A percentile compares a stretch with the other conserved stretches of the same genome.
Conservation (phyloP, 2,888 invertebrate genomes). For the Latrodectus elegans region DNA sequence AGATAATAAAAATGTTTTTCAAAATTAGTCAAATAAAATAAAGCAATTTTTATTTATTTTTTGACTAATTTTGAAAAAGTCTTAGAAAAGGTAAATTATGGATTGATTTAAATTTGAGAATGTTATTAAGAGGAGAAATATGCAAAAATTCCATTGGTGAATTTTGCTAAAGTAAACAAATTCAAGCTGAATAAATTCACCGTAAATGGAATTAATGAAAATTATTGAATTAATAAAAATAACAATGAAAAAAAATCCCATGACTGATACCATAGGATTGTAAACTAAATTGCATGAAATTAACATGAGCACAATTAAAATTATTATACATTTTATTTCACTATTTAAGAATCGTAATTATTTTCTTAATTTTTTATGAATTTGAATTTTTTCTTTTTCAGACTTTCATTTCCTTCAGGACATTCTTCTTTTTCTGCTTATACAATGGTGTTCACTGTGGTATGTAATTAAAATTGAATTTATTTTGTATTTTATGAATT, state of each 20-base stretch:
- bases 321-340: neutral
- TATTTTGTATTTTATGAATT: too few relatives aligned
- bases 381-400: slow-evolving; percentile 20
- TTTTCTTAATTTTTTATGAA: neutral
- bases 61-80: too few relatives aligned
- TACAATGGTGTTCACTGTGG: slow-evolving; percentile 71
- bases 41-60: too few relatives aligned
- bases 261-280: neutral
- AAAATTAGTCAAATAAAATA: too few relatives aligned
- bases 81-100: too few relatives aligned
- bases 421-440: slow-evolving; percentile 93
- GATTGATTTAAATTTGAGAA: neutral
- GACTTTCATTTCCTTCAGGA: slow-evolving; percentile 92
- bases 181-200: too few relatives aligned
- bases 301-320: too few relatives aligned
- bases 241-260: neutral
- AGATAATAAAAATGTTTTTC: too few relatives aligned
- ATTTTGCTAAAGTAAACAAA: neutral
- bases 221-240: too few relatives aligned
- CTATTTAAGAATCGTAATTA: neutral
- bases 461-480: slow-evolving; percentile 64
- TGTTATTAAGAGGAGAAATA: neutral
- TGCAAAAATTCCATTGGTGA: neutral
- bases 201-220: too few relatives aligned
- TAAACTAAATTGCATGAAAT: too few relatives aligned